These are phyloP conservation scores for Pluvialis apricaria DNA, from an alignment of 2,113 vertebrate species.

Conservation along the genomic window DNA sequence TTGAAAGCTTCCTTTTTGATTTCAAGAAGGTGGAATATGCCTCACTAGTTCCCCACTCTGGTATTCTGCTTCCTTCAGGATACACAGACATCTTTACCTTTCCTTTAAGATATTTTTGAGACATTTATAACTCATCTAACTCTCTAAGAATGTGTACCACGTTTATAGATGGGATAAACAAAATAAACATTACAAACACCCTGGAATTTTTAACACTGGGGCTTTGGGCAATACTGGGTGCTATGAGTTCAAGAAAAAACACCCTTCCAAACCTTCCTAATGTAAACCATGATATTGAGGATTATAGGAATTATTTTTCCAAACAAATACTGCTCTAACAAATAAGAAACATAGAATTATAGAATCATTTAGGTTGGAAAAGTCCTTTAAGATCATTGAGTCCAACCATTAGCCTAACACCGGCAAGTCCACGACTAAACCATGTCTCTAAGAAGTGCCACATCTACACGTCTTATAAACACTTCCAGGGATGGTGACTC, in stretches of 20 bases:
- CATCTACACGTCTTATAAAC: background rate
- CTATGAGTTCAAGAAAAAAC: background rate
- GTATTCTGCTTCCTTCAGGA: background rate
- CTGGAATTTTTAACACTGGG: background rate
- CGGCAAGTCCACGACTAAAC: background rate
- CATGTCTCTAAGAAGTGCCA: too few relatives aligned
- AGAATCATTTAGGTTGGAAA: background rate
- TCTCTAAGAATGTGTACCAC: background rate
- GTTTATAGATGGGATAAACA: background rate
- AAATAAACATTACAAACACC: background rate
- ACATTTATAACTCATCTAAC: background rate
- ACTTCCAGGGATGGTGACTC: background rate
- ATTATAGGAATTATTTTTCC: background rate
- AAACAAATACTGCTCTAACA: background rate
- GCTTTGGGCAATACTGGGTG: background rate
- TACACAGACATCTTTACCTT: background rate
- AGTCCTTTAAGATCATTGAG: background rate
- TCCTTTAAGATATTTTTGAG: background rate
- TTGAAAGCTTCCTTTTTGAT: background rate
- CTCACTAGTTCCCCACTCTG: background rate
- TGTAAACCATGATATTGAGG: background rate
- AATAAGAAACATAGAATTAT: background rate
- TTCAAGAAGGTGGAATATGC: background rate
- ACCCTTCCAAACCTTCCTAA: background rate
- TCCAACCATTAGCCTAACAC: fast-evolving